Evolutionary conservation across 2,797 vertebrate genomes (phyloP), one percentile per base, ranked within the genome.

Genomic region (Galagoides demidoff): DNA sequence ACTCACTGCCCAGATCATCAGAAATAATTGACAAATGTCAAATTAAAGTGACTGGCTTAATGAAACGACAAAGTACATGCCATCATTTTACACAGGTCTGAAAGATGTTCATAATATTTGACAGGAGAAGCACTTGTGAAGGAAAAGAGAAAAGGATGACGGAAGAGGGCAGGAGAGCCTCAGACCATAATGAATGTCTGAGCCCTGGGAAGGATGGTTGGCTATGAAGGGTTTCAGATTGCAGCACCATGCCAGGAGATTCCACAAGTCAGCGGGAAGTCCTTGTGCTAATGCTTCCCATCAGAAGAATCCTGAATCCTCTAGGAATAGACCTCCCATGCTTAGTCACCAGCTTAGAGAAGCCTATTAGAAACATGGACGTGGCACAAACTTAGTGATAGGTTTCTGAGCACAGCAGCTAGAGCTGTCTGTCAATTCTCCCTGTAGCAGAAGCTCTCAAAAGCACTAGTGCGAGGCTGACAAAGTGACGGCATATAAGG

Each of bases 21-120:
- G n/a, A 88, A 81, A 86, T 55, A 77, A 49, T 25, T 90, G 64
- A 79, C 25, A 84, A 74, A 78, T 84, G 17, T 78, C 76, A 55
- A 92, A 89, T 92, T 86, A 90, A 79, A 93, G 77, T 64, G 19
- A 45, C 74, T 39, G 39, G 11, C 23, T 86, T 81, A 63, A 89
- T 71, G 55, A 87, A 94, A 74, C 55, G 49, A 82, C 31, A 95
- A 87, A 87, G 55, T 52, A 66, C 4, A 16, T 49, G 64, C 3
- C 76, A 78, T 78, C 19, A 77, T 83, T 94, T 79, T 87, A 74
- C 13, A 83, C 61, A 90, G 27, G 68, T 90, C 78, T 79, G 49
- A 90, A 79, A 90, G 27, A 79, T 84, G 7, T 25, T 93, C 34
- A 87, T 11, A 68, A 64, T 81, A 49, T 91, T 45, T 77, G 55